These are phyloP conservation scores for Drosophila lacertosa DNA, from an alignment of 1,140 invertebrate species.

Conservation along the genomic window DNA sequence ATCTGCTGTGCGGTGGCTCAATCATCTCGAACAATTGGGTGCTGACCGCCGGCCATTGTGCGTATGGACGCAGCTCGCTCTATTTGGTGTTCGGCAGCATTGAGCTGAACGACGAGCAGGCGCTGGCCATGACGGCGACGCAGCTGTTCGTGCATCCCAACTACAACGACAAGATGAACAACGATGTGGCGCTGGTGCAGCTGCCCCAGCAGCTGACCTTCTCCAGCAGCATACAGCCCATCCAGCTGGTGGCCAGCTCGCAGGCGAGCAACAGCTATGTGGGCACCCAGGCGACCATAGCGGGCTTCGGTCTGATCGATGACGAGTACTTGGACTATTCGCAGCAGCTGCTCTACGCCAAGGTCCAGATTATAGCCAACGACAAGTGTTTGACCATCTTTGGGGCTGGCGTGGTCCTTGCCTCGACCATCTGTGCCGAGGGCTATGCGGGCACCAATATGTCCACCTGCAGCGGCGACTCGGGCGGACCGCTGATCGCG, in stretches of 20 bases:
- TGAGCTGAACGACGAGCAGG: conserved; percentile 74
- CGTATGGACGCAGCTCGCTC: conserved; percentile 58
- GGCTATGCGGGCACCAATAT: conserved; percentile 60
- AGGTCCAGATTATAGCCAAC: conserved; percentile 68
- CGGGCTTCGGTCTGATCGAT: conserved; percentile 68
- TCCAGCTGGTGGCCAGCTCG: conserved; percentile 49
- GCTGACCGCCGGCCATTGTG: conserved; percentile 87
- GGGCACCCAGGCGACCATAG: conserved; percentile 55
- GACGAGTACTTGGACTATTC: conserved; percentile 75
- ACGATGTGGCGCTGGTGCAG: conserved; percentile 86
- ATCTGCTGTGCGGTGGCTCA: conserved; percentile 85
- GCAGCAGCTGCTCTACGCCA: conserved; percentile 57
- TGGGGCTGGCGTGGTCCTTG: conserved; percentile 45
- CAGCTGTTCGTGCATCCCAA: conserved; percentile 84
- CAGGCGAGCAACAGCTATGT: conserved; percentile 52
- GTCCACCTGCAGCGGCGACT: conserved; percentile 79
- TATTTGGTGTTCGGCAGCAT: conserved; percentile 84
- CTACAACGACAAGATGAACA: conserved; percentile 84
- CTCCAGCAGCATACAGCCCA: conserved; percentile 62
- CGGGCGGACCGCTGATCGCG: conserved; percentile 67
- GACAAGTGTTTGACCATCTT: conserved; percentile 44
- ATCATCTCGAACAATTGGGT: conserved; percentile 85
- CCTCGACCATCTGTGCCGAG: conserved; percentile 62
- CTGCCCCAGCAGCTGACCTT: conserved; percentile 84
- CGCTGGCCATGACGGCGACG: conserved; percentile 70